phyloP scores from a whole-genome alignment of 2,888 invertebrate genomes.

The Bombylius discolor region DNA sequence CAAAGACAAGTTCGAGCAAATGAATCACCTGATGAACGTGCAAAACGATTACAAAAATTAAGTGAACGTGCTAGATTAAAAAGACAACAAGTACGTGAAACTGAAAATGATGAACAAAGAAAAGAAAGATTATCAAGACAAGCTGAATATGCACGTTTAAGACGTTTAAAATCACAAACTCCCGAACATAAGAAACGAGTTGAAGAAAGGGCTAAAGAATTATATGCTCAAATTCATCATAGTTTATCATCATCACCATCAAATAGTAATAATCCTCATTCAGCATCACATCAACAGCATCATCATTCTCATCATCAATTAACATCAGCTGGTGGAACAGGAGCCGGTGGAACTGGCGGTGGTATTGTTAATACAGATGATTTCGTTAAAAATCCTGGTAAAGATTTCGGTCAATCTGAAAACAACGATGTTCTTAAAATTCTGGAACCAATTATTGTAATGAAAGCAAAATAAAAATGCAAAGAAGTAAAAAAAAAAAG shows the following conservation, averaged over 20 bases:
- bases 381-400: constrained; percentile 22
- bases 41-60: constrained; percentile 28
- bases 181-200: constrained; percentile 23
- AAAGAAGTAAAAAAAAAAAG: constrained; percentile 23
- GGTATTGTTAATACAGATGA: constrained; percentile 8
- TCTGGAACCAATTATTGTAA: constrained; percentile 37
- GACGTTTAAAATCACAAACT: constrained; percentile 31
- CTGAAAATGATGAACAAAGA: constrained; percentile 29
- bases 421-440: constrained; percentile 37
- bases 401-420: constrained; percentile 27
- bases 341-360: background rate
- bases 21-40: constrained; percentile 32
- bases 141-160: constrained; percentile 33
- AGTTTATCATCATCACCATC: constrained; percentile 7
- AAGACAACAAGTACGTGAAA: constrained; percentile 31
- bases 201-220: constrained; percentile 23
- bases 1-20: constrained; percentile 33
- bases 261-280: constrained; percentile 5
- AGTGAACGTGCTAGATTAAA: constrained; percentile 33
- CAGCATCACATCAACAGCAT: constrained; percentile 9
- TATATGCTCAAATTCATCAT: constrained; percentile 27
- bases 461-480: constrained; percentile 34
- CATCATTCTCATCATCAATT: constrained; percentile 3
- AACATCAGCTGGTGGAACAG: background rate
- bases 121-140: constrained; percentile 31